Conservation (phyloP, 2,797 vertebrate genomes). For the Anguilla megastoma region DNA sequence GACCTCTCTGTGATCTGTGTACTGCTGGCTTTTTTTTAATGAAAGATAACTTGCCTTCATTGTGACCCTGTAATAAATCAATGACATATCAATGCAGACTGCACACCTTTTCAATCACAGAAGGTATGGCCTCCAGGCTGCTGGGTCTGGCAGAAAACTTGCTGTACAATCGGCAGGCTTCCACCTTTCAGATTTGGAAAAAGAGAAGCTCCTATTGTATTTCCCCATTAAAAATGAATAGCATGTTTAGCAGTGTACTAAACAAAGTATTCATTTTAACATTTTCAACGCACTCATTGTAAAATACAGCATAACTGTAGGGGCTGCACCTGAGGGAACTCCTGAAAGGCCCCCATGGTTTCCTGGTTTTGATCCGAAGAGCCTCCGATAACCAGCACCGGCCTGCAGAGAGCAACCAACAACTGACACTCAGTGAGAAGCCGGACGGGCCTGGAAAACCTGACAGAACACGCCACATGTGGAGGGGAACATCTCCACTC, state of each 20-base stretch:
- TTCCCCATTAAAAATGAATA: background rate
- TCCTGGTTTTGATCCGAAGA: slow-evolving; percentile 91
- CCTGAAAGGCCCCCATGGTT: slow-evolving; percentile 94
- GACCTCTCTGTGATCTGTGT: background rate
- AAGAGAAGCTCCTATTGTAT: background rate
- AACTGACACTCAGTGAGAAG: background rate
- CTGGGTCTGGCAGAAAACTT: slow-evolving; percentile 89
- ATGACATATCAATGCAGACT: background rate
- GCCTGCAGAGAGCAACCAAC: slow-evolving; percentile 70
- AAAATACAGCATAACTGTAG: background rate
- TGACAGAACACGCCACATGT: background rate
- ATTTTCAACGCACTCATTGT: too few species aligned
- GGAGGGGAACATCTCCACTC: background rate
- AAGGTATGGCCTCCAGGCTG: slow-evolving; percentile 84
- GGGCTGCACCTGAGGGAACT: slow-evolving; percentile 88
- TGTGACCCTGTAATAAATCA: background rate
- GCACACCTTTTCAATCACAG: slow-evolving; percentile 88
- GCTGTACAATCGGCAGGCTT: slow-evolving; percentile 90
- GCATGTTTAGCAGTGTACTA: background rate
- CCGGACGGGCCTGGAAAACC: background rate
- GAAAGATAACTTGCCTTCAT: background rate
- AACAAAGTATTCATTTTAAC: background rate
- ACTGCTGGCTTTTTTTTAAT: background rate
- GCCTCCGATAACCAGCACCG: slow-evolving; percentile 91
- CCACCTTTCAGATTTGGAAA: slow-evolving; percentile 75